Evolutionary conservation across 2,113 vertebrate species (phyloP).

Genomic region (Heterotilapia buettikoferi): DNA sequence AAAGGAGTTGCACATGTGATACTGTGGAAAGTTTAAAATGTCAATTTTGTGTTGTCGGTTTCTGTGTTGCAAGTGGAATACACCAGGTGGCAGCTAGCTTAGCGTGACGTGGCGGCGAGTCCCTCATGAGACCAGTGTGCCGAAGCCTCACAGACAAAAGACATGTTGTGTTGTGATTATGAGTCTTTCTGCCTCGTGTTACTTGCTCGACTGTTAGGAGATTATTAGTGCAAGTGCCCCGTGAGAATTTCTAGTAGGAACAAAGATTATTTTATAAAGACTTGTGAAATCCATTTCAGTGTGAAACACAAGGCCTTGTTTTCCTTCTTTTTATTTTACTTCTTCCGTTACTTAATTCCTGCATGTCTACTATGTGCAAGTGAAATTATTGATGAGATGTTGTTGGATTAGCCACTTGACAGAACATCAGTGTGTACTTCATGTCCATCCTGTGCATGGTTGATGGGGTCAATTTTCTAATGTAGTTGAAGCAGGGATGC

Average conservation of each 20-base stretch:
- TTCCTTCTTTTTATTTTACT: not conserved
- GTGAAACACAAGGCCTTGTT: not conserved
- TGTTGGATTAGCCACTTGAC: not conserved
- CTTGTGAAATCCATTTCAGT: not conserved
- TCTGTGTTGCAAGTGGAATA: not conserved
- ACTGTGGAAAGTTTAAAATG: not conserved
- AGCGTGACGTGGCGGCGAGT: not conserved
- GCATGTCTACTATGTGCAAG: not conserved
- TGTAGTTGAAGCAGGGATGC: not conserved
- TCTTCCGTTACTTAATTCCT: not conserved
- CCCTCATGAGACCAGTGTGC: not conserved
- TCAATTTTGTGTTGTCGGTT: not conserved
- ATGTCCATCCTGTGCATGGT: not conserved
- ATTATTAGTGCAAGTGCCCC: not conserved
- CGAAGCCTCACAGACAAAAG: slow-evolving; percentile 37
- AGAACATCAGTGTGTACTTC: not conserved
- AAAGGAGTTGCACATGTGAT: not conserved
- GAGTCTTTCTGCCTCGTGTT: not conserved
- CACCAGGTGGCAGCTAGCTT: not conserved
- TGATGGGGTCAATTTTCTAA: not conserved
- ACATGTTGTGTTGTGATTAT: slow-evolving; percentile 25
- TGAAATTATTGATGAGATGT: not conserved
- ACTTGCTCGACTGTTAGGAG: not conserved
- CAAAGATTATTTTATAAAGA: not conserved
- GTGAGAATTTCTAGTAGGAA: not conserved